Evolutionary conservation across 2,888 invertebrate species (phyloP).

Genomic region (Congeria kusceri): DNA sequence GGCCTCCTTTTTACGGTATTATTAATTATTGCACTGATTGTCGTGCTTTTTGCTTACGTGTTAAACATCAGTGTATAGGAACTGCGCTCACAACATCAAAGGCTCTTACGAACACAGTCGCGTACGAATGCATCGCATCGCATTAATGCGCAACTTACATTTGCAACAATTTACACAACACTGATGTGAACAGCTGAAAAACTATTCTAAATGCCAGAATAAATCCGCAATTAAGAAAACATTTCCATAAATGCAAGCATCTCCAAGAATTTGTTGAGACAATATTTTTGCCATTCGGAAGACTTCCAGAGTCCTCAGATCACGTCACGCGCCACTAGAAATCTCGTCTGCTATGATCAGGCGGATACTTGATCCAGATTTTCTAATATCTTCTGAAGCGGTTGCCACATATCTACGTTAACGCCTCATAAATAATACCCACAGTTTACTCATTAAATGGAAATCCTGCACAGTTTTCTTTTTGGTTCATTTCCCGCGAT

Average conservation of each 20-base stretch:
- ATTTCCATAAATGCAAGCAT: conserved; percentile 32
- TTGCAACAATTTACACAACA: not conserved
- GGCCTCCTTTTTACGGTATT: too few species aligned
- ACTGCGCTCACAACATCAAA: too few species aligned
- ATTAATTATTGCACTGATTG: too few species aligned
- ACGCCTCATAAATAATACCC: conserved; percentile 63
- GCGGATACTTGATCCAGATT: conserved; percentile 49
- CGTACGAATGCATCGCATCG: too few species aligned
- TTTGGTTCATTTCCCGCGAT: conserved; percentile 61
- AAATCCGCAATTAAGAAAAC: conserved; percentile 24
- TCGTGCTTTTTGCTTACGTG: too few species aligned
- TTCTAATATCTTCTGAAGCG: conserved; percentile 58
- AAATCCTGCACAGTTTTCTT: conserved; percentile 62
- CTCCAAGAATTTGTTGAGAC: conserved; percentile 28
- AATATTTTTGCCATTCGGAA: conserved; percentile 45
- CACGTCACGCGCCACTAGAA: conserved; percentile 41
- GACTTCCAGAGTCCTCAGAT: conserved; percentile 47
- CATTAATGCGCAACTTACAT: too few species aligned
- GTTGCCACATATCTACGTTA: conserved; percentile 61
- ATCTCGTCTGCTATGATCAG: conserved; percentile 51
- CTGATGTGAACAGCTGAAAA: not conserved
- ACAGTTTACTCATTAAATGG: conserved; percentile 60
- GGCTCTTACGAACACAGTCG: too few species aligned
- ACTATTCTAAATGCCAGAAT: conserved; percentile 28
- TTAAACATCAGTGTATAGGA: too few species aligned